phyloP scores from a whole-genome alignment of 2,888 invertebrate genomes.

The Lymantria dispar region DNA sequence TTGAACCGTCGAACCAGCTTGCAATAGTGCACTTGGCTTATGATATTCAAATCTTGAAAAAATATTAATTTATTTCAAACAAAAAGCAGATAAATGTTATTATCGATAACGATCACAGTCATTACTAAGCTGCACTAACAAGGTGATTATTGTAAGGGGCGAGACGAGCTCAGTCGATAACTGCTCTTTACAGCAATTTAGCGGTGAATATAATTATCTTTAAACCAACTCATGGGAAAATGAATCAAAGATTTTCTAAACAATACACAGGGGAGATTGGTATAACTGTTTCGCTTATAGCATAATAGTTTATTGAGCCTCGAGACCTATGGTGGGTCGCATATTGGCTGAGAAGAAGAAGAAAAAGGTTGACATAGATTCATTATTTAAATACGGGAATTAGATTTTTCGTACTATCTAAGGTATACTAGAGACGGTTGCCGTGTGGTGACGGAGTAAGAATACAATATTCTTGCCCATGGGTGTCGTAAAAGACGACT shows the following conservation, averaged over 20 bases:
- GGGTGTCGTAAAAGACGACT: no score
- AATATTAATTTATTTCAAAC: not conserved
- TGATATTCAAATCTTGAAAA: not conserved
- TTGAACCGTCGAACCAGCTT: no score
- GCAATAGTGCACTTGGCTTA: no score
- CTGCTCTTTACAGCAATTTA: slow-evolving; percentile 50
- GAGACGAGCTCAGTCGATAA: slow-evolving; percentile 58
- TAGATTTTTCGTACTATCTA: no score
- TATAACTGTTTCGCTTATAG: not conserved
- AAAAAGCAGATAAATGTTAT: slow-evolving; percentile 2
- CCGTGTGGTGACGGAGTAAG: no score
- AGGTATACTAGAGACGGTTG: no score
- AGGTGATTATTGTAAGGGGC: slow-evolving; percentile 66
- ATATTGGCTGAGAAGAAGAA: no score
- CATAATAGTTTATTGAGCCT: not conserved
- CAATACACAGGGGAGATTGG: slow-evolving; percentile 7
- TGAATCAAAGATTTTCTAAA: slow-evolving; percentile 40
- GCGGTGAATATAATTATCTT: slow-evolving; percentile 57
- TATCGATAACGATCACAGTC: slow-evolving; percentile 22
- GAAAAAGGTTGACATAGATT: no score
- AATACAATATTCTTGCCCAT: no score
- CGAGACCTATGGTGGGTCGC: no score
- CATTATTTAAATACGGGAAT: no score
- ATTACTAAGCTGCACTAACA: slow-evolving; percentile 45
- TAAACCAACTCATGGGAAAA: slow-evolving; percentile 61